Evolutionary conservation across 1,140 invertebrate genomes (phyloP), one percentile per base, ranked within the genome.

Genomic region (Paraescarpia echinospica): DNA sequence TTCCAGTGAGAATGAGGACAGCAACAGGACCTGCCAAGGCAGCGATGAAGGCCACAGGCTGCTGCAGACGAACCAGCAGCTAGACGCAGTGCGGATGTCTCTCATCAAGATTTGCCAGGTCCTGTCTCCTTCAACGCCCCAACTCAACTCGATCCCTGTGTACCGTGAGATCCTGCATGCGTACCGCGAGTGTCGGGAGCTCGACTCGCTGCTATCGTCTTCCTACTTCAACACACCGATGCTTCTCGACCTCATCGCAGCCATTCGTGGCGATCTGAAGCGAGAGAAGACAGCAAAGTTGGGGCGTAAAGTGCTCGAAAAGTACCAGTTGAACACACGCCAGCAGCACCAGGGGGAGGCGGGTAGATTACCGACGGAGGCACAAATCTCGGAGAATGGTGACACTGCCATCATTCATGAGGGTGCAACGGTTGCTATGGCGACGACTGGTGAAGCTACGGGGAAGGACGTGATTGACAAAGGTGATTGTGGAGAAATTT

Each of bases 141-240:
- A 34, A 33, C 41, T 59, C n/a, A 89, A 90, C 90, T 18, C 35
- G 18, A 90, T 90, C 90, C 33, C 89, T 22, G 59, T 90, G 18
- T 92, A 59, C 89, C 92, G 94, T 59, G 94, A 95, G 91, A 94
- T 96, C 33, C 93, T 96, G 33, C 93, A 93, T n/a, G 94, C 95
- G 8, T 94, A 95, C 91, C 94, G 93, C 51, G 94, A 93, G 48
- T 96, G 95, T 89, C 94, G 95, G 91, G 95, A 96, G 92, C 93
- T 95, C 89, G 96, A 96, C 93, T 96, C 95, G 92, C 94, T 95
- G 91, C 96, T 97, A 35, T 97, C 98, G 94, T 94, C 95, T 2
- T 94, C 93, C 27, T 95, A 94, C 91, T 95, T 95, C 92, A 93
- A 94, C 41, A 94, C 94, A 59, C 92, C 94, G 12, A 94, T 94